These are phyloP conservation scores for Cotesia vestalis DNA, from an alignment of 1,140 invertebrate species.

Conservation along the genomic window DNA sequence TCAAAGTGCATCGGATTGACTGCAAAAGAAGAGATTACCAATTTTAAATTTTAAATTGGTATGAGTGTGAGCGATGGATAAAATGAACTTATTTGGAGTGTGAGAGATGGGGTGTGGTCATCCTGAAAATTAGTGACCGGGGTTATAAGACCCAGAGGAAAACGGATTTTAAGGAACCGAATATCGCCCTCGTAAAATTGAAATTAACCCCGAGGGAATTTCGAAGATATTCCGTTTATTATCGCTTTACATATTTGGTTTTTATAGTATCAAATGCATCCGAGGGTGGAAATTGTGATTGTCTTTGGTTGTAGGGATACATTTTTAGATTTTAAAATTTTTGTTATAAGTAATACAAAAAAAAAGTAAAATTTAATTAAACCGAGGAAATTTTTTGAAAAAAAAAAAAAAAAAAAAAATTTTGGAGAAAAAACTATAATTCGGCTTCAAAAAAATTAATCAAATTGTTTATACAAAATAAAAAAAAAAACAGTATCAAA, in stretches of 20 bases:
- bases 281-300: slow-evolving; percentile 5
- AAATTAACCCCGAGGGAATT: slow-evolving; percentile 60
- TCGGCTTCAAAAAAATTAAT: too few species aligned
- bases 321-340: too few species aligned
- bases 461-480: too few species aligned
- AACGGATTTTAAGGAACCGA: slow-evolving; percentile 63
- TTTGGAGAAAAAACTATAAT: too few species aligned
- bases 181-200: slow-evolving; percentile 53
- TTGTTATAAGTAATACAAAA: too few species aligned
- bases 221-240: slow-evolving; percentile 49
- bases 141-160: slow-evolving; percentile 58
- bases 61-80: not conserved
- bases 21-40: slow-evolving; percentile 55
- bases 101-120: slow-evolving; percentile 42
- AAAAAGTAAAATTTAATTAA: too few species aligned
- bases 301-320: not conserved
- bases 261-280: slow-evolving; percentile 20
- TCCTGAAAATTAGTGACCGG: slow-evolving; percentile 54
- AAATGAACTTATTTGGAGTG: not conserved
- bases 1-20: slow-evolving; percentile 78
- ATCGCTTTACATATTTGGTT: slow-evolving; percentile 41
- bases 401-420: too few species aligned
- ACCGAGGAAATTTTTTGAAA: too few species aligned
- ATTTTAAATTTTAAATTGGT: not conserved
- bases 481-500: too few species aligned